Base-by-base conservation (phyloP, 2,797 vertebrate genomes). In the Hipposideros larvatus region DNA sequence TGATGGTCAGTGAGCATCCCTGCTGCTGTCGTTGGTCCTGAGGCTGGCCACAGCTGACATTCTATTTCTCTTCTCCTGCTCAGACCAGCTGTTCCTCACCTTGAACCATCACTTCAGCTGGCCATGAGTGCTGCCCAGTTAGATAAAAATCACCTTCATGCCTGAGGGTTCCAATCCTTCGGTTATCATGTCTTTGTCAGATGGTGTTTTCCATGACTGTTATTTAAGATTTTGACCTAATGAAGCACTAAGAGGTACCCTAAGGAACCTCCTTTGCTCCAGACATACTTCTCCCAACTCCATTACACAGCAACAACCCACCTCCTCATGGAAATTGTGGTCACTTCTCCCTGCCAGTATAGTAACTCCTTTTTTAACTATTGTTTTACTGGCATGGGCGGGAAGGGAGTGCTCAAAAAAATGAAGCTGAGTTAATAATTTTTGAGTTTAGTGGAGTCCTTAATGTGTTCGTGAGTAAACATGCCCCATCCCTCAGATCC, bases 241-340 rank as follows among this genome's bases (percentile, higher is more conserved):
- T 28, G 43, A 73, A 61, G 13, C 65, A 37, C 31, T 41, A 26
- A 73, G 15, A 68, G 2, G 6, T 43, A 31, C 11, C 11, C 0
- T 11, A 65, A 46, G 22, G 43, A 68, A 84, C 48, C 1, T 43
- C 10, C 51, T 55, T 41, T 55, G 4, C 53, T 87, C 10, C 18
- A 48, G 55, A 46, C 41, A 79, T 26, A 21, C 1, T 5, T 31
- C 0, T 21, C 0, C 22, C 24, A 63, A 6, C 4, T n/a, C 0
- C 18, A n/a, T 24, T 24, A 41, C 5, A 53, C 2, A 80, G 21
- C 2, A n/a, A 1, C 11, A 59, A 57, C 22, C 11, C n/a, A n/a
- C 4, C 1, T 6, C 26, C 19, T 87, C 46, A 5, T 31, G 3
- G n/a, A 31, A 55, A n/a, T 13, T n/a, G 2, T 57, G 8, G 21